Base-by-base conservation (phyloP, 2,888 invertebrate species). In the Helicoverpa assulta region DNA sequence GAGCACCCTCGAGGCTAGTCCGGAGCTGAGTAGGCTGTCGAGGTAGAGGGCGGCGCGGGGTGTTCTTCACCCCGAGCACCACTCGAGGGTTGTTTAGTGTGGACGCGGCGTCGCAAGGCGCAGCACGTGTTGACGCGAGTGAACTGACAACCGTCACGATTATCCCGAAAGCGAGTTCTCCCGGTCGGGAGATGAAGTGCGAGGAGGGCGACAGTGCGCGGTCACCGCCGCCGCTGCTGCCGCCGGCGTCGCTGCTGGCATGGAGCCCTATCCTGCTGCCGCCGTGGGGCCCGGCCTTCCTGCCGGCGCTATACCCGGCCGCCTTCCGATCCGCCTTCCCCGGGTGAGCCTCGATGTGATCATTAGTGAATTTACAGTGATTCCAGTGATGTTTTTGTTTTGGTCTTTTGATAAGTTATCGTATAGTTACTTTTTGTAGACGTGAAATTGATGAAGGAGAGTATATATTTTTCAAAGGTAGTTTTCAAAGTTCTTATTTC, bases 241-340 rank as follows among this genome's bases (percentile, higher is more conserved):
- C 96, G 75, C 96, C 96, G 67, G 96, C 96, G n/a, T 97, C 97
- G 67, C 96, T 97, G 89, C 92, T 97, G 89, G 97, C 97, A 19
- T 97, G 97, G 97, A 97, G 97, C 86, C 98, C 98, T 55, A 97
- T 97, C 75, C 91, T 98, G 86, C 93, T 98, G 90, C 97, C 97
- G 83, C 97, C 97, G 26, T 98, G 97, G 97, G 97, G 97, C 64
- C 97, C 97, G 82, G 97, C 97, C 51, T 95, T 97, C 75, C 88
- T 97, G 81, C 97, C 97, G 77, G 97, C 97, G 76, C 97, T 97
- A 89, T 98, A 97, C 93, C 97, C 97, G 86, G 97, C 97, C 73
- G 97, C 97, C 54, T 96, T 97, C 81, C 95, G 97, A 58, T 97
- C 97, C 67, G 97, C 97, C 76, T 95, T 98, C 85, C 98, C 97